Percentiles rank a stretch among this genome's conserved stretches.
These are phyloP conservation scores for Danaus plexippus DNA, from an alignment of 1,140 invertebrate genomes.

Conservation along the genomic window DNA sequence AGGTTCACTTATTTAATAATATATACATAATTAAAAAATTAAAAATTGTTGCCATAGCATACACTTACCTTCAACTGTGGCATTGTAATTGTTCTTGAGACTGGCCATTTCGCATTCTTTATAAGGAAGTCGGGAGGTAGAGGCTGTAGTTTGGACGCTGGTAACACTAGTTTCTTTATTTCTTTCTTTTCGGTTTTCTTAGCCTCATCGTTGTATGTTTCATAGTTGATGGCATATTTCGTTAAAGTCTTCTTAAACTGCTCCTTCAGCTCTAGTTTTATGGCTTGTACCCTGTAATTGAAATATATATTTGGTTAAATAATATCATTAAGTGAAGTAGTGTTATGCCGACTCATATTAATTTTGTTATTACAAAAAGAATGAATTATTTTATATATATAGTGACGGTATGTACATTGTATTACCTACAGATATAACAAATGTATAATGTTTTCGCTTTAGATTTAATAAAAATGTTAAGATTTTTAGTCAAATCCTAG, in stretches of 20 bases:
- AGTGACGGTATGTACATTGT: too few species aligned
- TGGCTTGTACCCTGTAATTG: conserved; percentile 36
- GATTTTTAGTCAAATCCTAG: too few species aligned
- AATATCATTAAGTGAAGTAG: background rate
- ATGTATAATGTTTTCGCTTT: too few species aligned
- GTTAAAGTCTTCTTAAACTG: conserved; percentile 32
- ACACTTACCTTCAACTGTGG: conserved; percentile 22
- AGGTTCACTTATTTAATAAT: too few species aligned
- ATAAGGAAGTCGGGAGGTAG: conserved; percentile 38
- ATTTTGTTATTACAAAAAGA: too few species aligned
- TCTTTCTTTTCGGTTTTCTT: conserved; percentile 4
- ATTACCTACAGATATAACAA: too few species aligned
- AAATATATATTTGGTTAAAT: background rate
- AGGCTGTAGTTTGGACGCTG: conserved; percentile 49
- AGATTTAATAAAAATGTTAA: too few species aligned
- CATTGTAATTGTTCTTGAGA: conserved; percentile 4
- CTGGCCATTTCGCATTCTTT: conserved; percentile 12
- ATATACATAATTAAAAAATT: too few species aligned
- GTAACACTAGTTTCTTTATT: conserved; percentile 38
- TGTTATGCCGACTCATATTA: too few species aligned
- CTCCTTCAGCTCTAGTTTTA: conserved; percentile 29
- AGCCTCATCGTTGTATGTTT: conserved; percentile 22
- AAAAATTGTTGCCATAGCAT: background rate
- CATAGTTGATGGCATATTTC: conserved; percentile 27
- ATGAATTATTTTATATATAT: too few species aligned